phyloP scores from a whole-genome alignment of 1,140 invertebrate genomes.

The Phocides pigmalion region DNA sequence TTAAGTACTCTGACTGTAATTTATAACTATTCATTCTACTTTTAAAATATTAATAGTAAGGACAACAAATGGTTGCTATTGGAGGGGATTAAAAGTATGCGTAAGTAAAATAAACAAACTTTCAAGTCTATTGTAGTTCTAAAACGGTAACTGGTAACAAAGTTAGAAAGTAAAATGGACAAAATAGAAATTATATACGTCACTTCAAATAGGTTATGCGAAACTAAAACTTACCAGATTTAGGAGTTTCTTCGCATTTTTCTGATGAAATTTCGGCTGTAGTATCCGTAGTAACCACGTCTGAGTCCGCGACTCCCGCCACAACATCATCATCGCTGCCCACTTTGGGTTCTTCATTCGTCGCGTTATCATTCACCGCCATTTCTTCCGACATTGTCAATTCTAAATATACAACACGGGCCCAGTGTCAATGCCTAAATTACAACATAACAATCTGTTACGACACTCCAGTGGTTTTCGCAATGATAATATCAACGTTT shows the following conservation, averaged over 20 bases:
- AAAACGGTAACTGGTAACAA: slow-evolving; percentile 3
- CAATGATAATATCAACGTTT: slow-evolving; percentile 64
- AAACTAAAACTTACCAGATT: slow-evolving; percentile 39
- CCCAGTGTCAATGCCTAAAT: slow-evolving; percentile 68
- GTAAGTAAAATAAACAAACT: neutral
- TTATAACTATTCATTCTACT: neutral
- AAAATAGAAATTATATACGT: slow-evolving; percentile 27
- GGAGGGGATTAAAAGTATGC: neutral
- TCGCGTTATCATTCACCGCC: slow-evolving; percentile 76
- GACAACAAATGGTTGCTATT: neutral
- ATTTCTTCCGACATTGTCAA: slow-evolving; percentile 82
- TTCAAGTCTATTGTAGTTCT: neutral
- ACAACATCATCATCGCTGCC: slow-evolving; percentile 37
- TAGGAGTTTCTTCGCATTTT: slow-evolving; percentile 5
- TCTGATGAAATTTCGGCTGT: slow-evolving; percentile 11
- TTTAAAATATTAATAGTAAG: neutral
- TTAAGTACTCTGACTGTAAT: too few species aligned
- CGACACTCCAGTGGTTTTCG: slow-evolving; percentile 58
- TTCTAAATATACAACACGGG: slow-evolving; percentile 66
- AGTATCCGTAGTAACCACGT: slow-evolving; percentile 19
- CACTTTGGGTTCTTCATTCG: slow-evolving; percentile 57
- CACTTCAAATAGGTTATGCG: slow-evolving; percentile 41
- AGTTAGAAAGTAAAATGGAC: slow-evolving; percentile 29
- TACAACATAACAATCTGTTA: slow-evolving; percentile 74
- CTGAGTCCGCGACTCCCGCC: slow-evolving; percentile 26